Base-by-base conservation (phyloP, 1,140 invertebrate species). In the Heliconius nattereri region DNA sequence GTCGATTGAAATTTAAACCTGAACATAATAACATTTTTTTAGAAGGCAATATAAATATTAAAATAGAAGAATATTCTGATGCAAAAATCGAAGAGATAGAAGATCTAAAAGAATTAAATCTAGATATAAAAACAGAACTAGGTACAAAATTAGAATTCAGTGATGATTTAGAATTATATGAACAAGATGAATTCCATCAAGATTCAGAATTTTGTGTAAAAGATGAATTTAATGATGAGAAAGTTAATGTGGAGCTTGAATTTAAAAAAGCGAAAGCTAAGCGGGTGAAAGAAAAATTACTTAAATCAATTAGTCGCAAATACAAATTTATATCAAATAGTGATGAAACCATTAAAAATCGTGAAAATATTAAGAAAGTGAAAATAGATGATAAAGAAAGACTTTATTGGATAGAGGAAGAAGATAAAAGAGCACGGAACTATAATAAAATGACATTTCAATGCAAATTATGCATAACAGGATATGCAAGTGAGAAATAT, bases 391-490 rank as follows among this genome's bases (percentile, higher is more conserved):
- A 80, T 2, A 40, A 57, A n/a, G 78, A 82, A 37, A 82, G 70
- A 20, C 5, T 20, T 7, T 72, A 60, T 23, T 82, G 76, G 76
- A n/a, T 71, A 29, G 81, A 81, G 9, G 40, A 79, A 57, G 49
- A 79, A 57, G 49, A 70, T 29, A 73, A 78, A 26, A 76, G 20
- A 1, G 66, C 71, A 7, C 76, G 66, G 23, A 78, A 77, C 32
- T 82, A 82, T 45, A 57, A 73, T 13, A 52, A 52, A 2, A 78
- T 74, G 66, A n/a, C 7, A 0, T 81, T 66, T 71, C 79, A 81
- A 76, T 84, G 83, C 40, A 79, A 84, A 19, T 52, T 70, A 0
- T 84, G 83, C 77, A 73, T 81, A 29, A 77, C 71, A 8, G 83
- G 78, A 9, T 79, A 79, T 71, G 20, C 57, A 6, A 79, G 73